Percentiles rank a stretch among this genome's conserved stretches.
Evolutionary conservation across 2,113 vertebrate genomes (phyloP).

Genomic region (Hippopotamus amphibius): DNA sequence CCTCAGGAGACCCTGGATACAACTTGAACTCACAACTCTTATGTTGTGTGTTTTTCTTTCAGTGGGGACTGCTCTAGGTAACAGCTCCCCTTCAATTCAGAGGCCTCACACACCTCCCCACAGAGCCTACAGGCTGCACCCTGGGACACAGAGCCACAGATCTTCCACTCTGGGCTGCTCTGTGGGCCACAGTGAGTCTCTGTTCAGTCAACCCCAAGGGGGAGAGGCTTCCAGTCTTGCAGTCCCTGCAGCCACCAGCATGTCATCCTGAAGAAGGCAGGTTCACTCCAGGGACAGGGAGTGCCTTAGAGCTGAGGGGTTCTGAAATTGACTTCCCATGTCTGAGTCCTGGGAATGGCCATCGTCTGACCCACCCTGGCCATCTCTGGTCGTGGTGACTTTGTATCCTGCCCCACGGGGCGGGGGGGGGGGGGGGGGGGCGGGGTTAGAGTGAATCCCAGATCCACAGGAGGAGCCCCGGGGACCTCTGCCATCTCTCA

Average conservation of each 20-base stretch:
- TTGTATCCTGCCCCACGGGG: background rate
- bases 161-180: background rate
- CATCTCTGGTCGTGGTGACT: background rate
- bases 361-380: background rate
- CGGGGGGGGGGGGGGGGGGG: no score
- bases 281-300: background rate
- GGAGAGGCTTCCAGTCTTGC: background rate
- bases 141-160: background rate
- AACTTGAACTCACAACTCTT: background rate
- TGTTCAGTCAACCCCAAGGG: background rate
- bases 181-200: background rate
- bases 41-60: background rate
- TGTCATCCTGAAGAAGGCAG: background rate
- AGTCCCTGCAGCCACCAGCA: background rate
- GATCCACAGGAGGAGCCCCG: background rate
- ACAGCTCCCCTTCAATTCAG: background rate
- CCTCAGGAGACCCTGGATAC: background rate
- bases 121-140: background rate
- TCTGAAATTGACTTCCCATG: background rate
- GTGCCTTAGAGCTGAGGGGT: background rate
- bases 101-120: background rate
- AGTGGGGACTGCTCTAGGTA: background rate
- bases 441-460: background rate
- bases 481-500: background rate
- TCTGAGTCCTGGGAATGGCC: background rate